These are phyloP conservation scores for Gymnarchus niloticus DNA, from an alignment of 2,113 vertebrate genomes.

Conservation along the genomic window DNA sequence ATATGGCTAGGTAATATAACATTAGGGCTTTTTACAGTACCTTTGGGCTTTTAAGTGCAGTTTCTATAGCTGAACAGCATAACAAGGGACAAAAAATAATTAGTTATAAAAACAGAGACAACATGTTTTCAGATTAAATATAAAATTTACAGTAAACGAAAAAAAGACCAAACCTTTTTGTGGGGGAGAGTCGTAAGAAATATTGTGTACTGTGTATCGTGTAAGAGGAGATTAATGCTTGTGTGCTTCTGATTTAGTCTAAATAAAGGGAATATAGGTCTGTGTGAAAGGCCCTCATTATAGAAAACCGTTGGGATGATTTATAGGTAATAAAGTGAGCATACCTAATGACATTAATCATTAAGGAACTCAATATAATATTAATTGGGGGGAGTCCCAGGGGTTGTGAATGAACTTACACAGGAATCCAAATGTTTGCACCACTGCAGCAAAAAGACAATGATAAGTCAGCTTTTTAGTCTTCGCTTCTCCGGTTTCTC, in stretches of 20 bases:
- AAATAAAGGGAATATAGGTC: neutral
- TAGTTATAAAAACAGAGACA: neutral
- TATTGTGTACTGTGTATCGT: neutral
- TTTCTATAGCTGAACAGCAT: neutral
- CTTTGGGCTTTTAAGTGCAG: neutral
- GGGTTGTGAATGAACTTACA: neutral
- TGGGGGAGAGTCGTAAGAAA: neutral
- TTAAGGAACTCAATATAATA: constrained; percentile 17
- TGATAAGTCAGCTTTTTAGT: neutral
- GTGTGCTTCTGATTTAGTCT: neutral
- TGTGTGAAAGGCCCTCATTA: neutral
- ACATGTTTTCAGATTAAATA: neutral
- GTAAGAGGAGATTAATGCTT: neutral
- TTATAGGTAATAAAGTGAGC: constrained; percentile 8
- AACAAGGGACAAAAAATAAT: neutral
- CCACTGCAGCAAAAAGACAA: neutral
- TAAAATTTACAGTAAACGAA: neutral
- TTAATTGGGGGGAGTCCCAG: constrained; percentile 7
- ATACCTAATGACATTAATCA: constrained; percentile 11
- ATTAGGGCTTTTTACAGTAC: neutral
- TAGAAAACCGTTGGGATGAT: neutral
- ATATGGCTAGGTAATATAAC: neutral
- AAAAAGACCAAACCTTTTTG: neutral
- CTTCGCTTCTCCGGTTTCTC: neutral
- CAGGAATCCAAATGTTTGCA: neutral